Evolutionary conservation across 2,113 vertebrate genomes (phyloP).

Genomic region (Halichoerus grypus): DNA sequence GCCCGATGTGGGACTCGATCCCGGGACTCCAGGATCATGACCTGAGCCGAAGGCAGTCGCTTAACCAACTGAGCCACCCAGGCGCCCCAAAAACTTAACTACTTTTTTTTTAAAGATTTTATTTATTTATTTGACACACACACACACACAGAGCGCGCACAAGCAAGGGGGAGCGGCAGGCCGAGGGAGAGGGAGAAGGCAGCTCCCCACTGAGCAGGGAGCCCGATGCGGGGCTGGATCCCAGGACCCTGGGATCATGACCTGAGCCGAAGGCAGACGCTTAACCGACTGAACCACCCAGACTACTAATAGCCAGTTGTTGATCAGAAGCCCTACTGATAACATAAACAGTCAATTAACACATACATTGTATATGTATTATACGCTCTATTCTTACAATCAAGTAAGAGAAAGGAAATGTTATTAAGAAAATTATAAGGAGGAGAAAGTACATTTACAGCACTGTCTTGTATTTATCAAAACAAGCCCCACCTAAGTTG

Average conservation of each 20-base stretch:
- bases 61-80: neutral
- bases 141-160: no score
- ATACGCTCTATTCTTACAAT: neutral
- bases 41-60: neutral
- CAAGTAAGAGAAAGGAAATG: neutral
- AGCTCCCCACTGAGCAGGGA: neutral
- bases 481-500: neutral
- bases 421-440: neutral
- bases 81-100: neutral
- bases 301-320: neutral
- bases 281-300: neutral
- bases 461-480: neutral
- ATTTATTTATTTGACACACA: no score
- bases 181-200: neutral
- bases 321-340: neutral
- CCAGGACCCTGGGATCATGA: neutral
- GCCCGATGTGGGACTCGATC: neutral
- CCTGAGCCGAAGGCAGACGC: neutral
- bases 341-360: neutral
- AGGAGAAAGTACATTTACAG: neutral
- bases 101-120: neutral
- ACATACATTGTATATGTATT: neutral
- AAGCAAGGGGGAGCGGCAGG: no score
- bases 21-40: neutral
- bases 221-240: neutral